Conservation (phyloP, 2,113 vertebrate species). For the Apaloderma vittatum region DNA sequence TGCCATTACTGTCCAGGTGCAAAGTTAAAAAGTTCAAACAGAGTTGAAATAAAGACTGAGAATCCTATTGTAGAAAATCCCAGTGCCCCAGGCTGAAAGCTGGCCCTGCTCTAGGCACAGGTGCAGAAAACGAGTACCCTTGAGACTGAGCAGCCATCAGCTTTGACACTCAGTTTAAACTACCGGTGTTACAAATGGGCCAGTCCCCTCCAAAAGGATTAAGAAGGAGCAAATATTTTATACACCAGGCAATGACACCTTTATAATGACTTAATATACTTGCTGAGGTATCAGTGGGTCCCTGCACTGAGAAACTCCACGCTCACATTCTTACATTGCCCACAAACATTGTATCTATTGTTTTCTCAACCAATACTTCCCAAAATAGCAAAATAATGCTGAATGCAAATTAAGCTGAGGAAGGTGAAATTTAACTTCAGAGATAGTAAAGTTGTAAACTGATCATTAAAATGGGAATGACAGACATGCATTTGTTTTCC, state of each 20-base stretch:
- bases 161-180: background rate
- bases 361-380: background rate
- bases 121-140: background rate
- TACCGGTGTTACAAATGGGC: background rate
- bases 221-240: background rate
- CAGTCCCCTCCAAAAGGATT: background rate
- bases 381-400: background rate
- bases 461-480: conserved; percentile 15
- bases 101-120: background rate
- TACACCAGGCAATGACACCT: background rate
- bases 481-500: background rate
- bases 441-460: background rate
- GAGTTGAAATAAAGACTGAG: background rate
- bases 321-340: background rate
- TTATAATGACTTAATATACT: background rate
- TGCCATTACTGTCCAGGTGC: background rate
- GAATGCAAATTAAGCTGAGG: background rate
- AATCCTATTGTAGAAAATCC: background rate
- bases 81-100: background rate
- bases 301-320: background rate
- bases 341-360: background rate
- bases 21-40: background rate
- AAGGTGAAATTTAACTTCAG: background rate
- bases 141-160: background rate
- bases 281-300: background rate